phyloP scores from a whole-genome alignment of 2,113 vertebrate species.

The Phainopepla nitens region DNA sequence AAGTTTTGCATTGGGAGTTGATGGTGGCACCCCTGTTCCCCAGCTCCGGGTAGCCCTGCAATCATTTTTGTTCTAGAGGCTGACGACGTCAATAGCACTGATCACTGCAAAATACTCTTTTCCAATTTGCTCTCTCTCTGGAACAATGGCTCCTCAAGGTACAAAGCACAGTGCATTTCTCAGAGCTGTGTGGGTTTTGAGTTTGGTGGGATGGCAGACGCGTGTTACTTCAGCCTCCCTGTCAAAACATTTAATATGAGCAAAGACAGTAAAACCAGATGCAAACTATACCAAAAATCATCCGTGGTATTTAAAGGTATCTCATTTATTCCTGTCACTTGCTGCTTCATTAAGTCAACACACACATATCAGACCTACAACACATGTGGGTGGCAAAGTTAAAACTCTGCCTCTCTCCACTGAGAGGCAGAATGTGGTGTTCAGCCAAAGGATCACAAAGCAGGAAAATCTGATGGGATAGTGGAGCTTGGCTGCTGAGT shows the following conservation, averaged over 20 bases:
- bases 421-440: background rate
- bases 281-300: background rate
- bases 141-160: background rate
- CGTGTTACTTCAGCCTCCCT: background rate
- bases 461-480: background rate
- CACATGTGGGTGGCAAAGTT: accelerated
- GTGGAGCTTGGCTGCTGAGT: background rate
- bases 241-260: background rate
- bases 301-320: background rate
- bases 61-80: background rate
- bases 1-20: background rate
- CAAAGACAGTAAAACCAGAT: background rate
- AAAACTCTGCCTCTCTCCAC: background rate
- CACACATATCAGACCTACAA: background rate
- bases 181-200: background rate
- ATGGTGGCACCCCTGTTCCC: background rate
- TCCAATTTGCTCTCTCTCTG: background rate
- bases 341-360: background rate
- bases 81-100: accelerated
- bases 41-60: background rate
- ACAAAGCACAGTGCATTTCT: background rate
- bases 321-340: background rate
- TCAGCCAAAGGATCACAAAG: background rate
- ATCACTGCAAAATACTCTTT: background rate
- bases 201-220: background rate